phyloP scores from a whole-genome alignment of 2,797 vertebrate species.

The Chromis chromis region DNA sequence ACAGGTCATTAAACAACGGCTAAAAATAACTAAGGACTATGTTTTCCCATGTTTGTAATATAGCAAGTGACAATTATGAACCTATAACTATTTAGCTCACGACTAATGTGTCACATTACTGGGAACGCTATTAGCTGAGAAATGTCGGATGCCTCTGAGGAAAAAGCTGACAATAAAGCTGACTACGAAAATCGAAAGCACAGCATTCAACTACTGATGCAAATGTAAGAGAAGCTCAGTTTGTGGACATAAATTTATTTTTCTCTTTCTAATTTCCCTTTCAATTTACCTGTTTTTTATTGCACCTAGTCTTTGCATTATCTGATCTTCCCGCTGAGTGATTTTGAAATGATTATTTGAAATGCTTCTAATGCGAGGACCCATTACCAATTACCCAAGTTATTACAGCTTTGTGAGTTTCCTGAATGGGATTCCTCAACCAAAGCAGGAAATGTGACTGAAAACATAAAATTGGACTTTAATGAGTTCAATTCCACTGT shows the following conservation, averaged over 20 bases:
- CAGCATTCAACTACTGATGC: constrained; percentile 40
- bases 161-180: constrained; percentile 47
- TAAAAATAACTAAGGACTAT: background rate
- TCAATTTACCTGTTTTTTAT: constrained; percentile 66
- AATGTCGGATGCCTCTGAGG: constrained; percentile 28
- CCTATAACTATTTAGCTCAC: constrained; percentile 18
- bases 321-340: constrained; percentile 65
- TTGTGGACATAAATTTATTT: constrained; percentile 37
- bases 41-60: background rate
- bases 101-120: constrained; percentile 17
- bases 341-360: constrained; percentile 69
- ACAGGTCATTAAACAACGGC: background rate
- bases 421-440: constrained; percentile 63
- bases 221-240: constrained; percentile 36
- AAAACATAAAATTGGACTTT: constrained; percentile 70
- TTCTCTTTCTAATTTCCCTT: constrained; percentile 57
- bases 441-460: constrained; percentile 61
- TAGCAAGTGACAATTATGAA: constrained; percentile 17
- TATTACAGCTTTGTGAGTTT: constrained; percentile 60
- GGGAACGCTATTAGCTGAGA: constrained; percentile 36
- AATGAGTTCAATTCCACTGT: constrained; percentile 61
- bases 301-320: constrained; percentile 65
- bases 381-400: constrained; percentile 67
- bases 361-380: constrained; percentile 54
- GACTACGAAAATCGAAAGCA: constrained; percentile 37